phyloP scores from a whole-genome alignment of 2,888 invertebrate species.

The Limnephilus rhombicus region DNA sequence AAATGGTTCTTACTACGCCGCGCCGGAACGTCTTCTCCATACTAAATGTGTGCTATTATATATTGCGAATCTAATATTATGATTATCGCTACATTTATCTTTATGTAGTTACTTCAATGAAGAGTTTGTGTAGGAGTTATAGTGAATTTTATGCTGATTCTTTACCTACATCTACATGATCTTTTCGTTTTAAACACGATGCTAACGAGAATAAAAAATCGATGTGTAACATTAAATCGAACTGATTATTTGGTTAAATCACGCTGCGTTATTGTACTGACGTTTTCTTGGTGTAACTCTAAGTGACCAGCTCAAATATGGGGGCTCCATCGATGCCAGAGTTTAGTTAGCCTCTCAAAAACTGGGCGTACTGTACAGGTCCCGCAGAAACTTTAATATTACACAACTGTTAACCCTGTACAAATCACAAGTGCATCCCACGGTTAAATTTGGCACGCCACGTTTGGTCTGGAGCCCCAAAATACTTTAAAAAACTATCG shows the following conservation, averaged over 20 bases:
- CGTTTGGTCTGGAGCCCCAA: too few relatives aligned
- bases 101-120: neutral
- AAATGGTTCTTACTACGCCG: neutral
- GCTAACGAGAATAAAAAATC: neutral
- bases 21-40: neutral
- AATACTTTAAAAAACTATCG: too few relatives aligned
- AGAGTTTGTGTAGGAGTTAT: neutral
- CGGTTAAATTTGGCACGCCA: too few relatives aligned
- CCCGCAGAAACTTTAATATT: too few relatives aligned
- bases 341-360: too few relatives aligned
- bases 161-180: neutral
- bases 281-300: too few relatives aligned
- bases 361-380: too few relatives aligned
- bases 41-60: conserved; percentile 15
- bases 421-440: too few relatives aligned
- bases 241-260: neutral
- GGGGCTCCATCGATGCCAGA: too few relatives aligned
- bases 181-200: neutral
- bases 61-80: neutral
- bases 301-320: too few relatives aligned
- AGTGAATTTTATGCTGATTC: neutral
- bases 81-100: neutral
- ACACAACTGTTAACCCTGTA: too few relatives aligned
- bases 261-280: neutral
- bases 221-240: neutral